These are phyloP conservation scores for Dicaeum eximium DNA, from an alignment of 2,113 vertebrate genomes.

Conservation along the genomic window DNA sequence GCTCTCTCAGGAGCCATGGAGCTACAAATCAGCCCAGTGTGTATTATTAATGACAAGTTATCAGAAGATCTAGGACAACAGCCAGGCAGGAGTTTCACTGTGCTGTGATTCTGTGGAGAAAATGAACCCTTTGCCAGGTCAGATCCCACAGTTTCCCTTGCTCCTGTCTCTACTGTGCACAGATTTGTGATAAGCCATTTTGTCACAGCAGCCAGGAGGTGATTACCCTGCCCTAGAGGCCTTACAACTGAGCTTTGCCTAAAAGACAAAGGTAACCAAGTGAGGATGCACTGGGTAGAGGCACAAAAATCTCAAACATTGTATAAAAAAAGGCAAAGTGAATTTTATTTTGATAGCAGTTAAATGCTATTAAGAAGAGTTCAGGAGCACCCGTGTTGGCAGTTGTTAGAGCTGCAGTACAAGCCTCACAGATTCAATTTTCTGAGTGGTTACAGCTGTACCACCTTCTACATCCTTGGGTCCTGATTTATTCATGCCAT, in stretches of 20 bases:
- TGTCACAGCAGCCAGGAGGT: not conserved
- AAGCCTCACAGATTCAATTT: conserved; percentile 27
- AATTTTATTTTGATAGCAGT: not conserved
- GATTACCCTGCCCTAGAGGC: not conserved
- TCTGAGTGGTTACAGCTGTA: conserved; percentile 64
- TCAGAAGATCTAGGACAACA: not conserved
- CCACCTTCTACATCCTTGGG: conserved; percentile 56
- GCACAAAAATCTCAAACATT: not conserved
- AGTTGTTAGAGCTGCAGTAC: conserved; percentile 1
- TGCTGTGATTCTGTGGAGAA: not conserved
- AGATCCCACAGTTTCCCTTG: not conserved
- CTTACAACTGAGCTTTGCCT: not conserved
- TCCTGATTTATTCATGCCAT: conserved; percentile 69
- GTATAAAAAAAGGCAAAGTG: not conserved
- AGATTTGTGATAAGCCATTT: not conserved
- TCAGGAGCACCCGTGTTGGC: not conserved
- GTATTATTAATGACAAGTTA: not conserved
- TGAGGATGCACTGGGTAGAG: not conserved
- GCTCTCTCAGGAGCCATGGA: not conserved
- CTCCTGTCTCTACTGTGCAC: not conserved
- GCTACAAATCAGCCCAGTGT: not conserved
- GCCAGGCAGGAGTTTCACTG: not conserved
- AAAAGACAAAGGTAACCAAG: not conserved
- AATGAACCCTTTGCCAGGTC: not conserved
- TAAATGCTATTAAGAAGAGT: not conserved